A percentile compares a stretch with the other conserved stretches of the same genome.
Conservation (phyloP, 2,113 vertebrate species). For the Crotalus helleri region DNA sequence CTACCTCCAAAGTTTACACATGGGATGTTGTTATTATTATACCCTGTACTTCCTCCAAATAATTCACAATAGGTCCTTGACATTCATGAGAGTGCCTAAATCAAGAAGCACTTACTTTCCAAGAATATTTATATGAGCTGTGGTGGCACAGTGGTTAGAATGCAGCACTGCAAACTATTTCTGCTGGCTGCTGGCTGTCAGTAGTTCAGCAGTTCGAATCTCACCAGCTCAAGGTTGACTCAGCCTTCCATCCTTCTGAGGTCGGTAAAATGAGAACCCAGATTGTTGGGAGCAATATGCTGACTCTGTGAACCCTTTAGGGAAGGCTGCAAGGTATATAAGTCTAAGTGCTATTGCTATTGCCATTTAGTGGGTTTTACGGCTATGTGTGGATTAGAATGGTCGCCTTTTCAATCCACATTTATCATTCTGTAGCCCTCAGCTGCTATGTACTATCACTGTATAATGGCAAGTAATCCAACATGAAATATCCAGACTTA, state of each 20-base stretch:
- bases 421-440: neutral
- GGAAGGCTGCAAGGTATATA: too few relatives aligned
- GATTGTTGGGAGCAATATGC: too few relatives aligned
- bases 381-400: neutral
- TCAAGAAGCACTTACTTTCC: neutral
- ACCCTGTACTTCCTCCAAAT: neutral
- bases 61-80: neutral
- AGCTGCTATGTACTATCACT: neutral
- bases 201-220: too few relatives aligned
- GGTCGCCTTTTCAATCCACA: neutral
- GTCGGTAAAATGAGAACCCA: too few relatives aligned
- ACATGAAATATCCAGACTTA: neutral
- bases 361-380: neutral
- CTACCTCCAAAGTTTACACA: neutral
- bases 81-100: neutral
- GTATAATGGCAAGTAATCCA: neutral
- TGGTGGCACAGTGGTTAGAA: too few relatives aligned
- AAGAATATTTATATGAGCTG: neutral
- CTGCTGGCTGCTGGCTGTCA: too few relatives aligned
- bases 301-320: too few relatives aligned
- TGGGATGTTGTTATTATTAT: neutral
- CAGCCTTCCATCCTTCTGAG: too few relatives aligned
- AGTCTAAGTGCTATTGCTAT: too few relatives aligned
- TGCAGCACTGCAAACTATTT: too few relatives aligned
- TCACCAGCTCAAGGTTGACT: too few relatives aligned